A percentile compares a stretch with the other conserved stretches of the same genome.
These are phyloP conservation scores for Epirrita christyi DNA, from an alignment of 2,888 invertebrate genomes.

Conservation along the genomic window DNA sequence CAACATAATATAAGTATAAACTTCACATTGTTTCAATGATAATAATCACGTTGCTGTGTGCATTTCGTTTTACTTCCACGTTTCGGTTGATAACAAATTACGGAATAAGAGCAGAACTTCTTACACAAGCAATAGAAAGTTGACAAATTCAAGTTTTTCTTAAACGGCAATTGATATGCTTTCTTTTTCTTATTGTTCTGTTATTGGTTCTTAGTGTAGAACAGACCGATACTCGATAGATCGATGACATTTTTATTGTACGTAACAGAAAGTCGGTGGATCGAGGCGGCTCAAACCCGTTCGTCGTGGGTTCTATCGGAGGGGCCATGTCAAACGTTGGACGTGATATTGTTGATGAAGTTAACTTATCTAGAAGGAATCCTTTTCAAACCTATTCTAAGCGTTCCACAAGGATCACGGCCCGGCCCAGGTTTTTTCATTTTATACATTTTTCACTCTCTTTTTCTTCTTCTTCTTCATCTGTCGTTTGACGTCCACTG, in stretches of 20 bases:
- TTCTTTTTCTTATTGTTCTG: neutral
- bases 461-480: too few relatives aligned
- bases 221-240: too few relatives aligned
- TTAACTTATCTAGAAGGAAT: too few relatives aligned
- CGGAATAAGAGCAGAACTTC: conserved; percentile 3
- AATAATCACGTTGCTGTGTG: conserved; percentile 14
- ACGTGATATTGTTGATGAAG: too few relatives aligned
- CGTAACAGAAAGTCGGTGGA: too few relatives aligned
- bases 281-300: too few relatives aligned
- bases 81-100: conserved; percentile 14
- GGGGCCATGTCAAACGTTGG: too few relatives aligned
- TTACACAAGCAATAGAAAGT: neutral
- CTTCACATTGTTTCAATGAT: conserved; percentile 31
- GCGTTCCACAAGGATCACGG: neutral
- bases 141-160: neutral
- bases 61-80: conserved; percentile 18
- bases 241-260: too few relatives aligned
- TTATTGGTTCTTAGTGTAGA: too few relatives aligned
- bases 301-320: too few relatives aligned
- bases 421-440: neutral
- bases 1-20: conserved; percentile 22
- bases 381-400: neutral
- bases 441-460: too few relatives aligned
- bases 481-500: too few relatives aligned
- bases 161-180: neutral